Conservation (phyloP, 37 sponge, comb jelly and placozoan species). For the Dysidea cf. avara region DNA sequence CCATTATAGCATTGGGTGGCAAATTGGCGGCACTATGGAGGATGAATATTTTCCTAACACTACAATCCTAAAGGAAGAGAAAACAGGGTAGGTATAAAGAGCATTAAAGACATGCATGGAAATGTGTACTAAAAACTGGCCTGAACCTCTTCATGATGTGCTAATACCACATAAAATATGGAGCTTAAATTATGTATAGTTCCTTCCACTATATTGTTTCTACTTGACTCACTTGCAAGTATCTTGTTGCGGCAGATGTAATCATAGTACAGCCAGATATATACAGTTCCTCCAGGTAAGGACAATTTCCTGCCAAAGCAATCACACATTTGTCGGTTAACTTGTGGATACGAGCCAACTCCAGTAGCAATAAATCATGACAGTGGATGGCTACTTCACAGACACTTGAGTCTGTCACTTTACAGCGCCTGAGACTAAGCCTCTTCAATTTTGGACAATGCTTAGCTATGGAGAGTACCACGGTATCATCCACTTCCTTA, state of each 20-base stretch:
- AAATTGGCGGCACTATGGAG: constrained; percentile 64
- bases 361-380: constrained; percentile 45
- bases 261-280: constrained; percentile 77
- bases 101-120: too few relatives aligned
- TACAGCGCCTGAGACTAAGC: constrained; percentile 63
- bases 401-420: constrained; percentile 63
- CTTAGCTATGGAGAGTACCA: constrained; percentile 46
- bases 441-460: constrained; percentile 42
- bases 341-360: constrained; percentile 53
- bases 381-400: constrained; percentile 65
- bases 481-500: constrained; percentile 50
- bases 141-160: not conserved
- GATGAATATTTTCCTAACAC: constrained; percentile 37
- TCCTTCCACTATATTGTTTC: too few relatives aligned
- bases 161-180: not conserved
- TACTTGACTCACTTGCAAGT: constrained; percentile 56
- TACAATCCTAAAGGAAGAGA: constrained; percentile 55
- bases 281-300: constrained; percentile 60
- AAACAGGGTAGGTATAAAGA: not conserved
- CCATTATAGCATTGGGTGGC: constrained; percentile 68
- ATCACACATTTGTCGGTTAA: constrained; percentile 77
- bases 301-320: constrained; percentile 70
- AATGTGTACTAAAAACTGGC: too few relatives aligned
- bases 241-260: constrained; percentile 62
- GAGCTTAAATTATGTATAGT: not conserved